phyloP scores from a whole-genome alignment of 2,797 vertebrate species.

The Notolabrus celidotus region DNA sequence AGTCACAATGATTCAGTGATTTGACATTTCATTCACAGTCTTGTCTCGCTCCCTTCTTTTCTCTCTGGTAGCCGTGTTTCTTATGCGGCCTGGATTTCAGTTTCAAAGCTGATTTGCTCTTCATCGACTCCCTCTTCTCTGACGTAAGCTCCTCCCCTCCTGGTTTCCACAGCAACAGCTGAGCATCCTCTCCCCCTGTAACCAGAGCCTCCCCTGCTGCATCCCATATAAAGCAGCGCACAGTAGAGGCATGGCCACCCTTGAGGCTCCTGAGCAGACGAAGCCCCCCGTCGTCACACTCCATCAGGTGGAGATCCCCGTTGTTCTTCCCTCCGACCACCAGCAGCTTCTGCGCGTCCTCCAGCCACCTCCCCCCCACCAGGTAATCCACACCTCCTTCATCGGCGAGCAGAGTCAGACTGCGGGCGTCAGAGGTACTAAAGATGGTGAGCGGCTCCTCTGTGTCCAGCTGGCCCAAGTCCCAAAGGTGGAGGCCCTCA shows the following conservation, averaged over 20 bases:
- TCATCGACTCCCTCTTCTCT: slow-evolving; percentile 83
- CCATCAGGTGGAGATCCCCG: slow-evolving; percentile 88
- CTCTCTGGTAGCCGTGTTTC: slow-evolving; percentile 78
- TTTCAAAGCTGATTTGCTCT: slow-evolving; percentile 88
- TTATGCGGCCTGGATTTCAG: slow-evolving; percentile 87
- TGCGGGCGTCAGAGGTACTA: slow-evolving; percentile 84
- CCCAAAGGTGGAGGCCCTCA: slow-evolving; percentile 95
- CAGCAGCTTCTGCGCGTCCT: slow-evolving; percentile 84
- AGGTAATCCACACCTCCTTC: slow-evolving; percentile 86
- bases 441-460: slow-evolving; percentile 87
- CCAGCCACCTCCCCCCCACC: slow-evolving; percentile 90
- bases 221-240: slow-evolving; percentile 94
- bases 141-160: slow-evolving; percentile 79
- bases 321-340: slow-evolving; percentile 87
- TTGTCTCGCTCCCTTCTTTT: slow-evolving; percentile 38
- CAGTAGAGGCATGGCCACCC: slow-evolving; percentile 86
- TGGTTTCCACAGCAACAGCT: slow-evolving; percentile 93
- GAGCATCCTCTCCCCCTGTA: slow-evolving; percentile 94
- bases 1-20: not conserved
- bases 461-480: slow-evolving; percentile 86
- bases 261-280: slow-evolving; percentile 80
- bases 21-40: not conserved
- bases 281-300: slow-evolving; percentile 79
- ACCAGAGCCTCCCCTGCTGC: slow-evolving; percentile 81
- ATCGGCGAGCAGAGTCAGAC: slow-evolving; percentile 46